Evolutionary conservation across 2,113 vertebrate species (phyloP).

Genomic region (Bostrychus sinensis): DNA sequence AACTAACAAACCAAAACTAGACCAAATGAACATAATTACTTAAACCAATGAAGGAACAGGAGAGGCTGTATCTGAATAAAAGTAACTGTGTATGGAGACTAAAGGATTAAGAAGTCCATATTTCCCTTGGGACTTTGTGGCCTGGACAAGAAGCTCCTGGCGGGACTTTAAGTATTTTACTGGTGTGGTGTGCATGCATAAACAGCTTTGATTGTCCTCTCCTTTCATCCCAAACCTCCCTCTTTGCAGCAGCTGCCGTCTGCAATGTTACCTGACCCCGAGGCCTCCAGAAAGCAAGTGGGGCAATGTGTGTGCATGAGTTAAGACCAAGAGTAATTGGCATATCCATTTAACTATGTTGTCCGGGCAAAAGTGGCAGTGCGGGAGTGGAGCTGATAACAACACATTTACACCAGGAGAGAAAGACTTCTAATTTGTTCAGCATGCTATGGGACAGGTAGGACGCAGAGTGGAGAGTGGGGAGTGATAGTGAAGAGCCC

Average conservation of each 20-base stretch:
- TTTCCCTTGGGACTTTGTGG: slow-evolving; percentile 27
- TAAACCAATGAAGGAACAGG: too few relatives aligned
- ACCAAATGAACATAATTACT: too few relatives aligned
- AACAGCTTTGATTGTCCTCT: slow-evolving; percentile 50
- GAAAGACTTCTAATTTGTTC: slow-evolving; percentile 54
- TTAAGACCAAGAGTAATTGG: slow-evolving; percentile 54
- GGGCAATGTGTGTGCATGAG: slow-evolving; percentile 6
- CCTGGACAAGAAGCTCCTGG: slow-evolving; percentile 48
- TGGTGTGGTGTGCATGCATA: slow-evolving; percentile 41
- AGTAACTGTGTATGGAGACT: slow-evolving; percentile 7
- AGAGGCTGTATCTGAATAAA: slow-evolving; percentile 4
- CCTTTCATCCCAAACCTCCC: slow-evolving; percentile 39
- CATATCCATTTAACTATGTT: slow-evolving; percentile 61
- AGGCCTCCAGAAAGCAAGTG: slow-evolving; percentile 29
- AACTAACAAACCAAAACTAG: too few relatives aligned
- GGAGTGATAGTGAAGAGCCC: slow-evolving; percentile 23
- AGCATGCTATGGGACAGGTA: slow-evolving; percentile 42
- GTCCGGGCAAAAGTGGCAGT: slow-evolving; percentile 41
- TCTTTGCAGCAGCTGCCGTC: slow-evolving; percentile 52
- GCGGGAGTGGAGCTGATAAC: slow-evolving; percentile 65
- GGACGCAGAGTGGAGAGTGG: slow-evolving; percentile 28
- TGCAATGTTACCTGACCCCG: slow-evolving; percentile 36
- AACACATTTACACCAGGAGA: slow-evolving; percentile 55
- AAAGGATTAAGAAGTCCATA: slow-evolving; percentile 29
- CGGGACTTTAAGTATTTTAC: slow-evolving; percentile 41